These are phyloP conservation scores for Manduca sexta DNA, from an alignment of 1,140 invertebrate genomes.

Conservation along the genomic window DNA sequence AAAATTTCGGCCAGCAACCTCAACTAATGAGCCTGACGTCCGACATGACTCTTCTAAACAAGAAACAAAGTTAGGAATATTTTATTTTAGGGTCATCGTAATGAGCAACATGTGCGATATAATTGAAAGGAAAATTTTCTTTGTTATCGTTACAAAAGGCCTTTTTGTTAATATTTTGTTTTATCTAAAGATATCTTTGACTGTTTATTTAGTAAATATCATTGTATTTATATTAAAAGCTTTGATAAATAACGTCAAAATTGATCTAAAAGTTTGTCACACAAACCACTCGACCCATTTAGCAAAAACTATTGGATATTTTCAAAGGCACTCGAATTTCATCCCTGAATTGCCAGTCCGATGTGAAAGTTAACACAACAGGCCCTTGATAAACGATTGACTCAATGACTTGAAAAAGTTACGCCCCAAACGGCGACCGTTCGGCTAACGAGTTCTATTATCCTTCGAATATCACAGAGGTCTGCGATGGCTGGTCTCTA, in stretches of 20 bases:
- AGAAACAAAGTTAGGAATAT: conserved; percentile 19
- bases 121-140: too few species aligned
- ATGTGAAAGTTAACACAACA: conserved; percentile 66
- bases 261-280: too few species aligned
- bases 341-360: conserved; percentile 15
- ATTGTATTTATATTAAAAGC: too few species aligned
- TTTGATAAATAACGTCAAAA: too few species aligned
- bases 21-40: conserved; percentile 63
- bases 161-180: too few species aligned
- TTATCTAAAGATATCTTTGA: too few species aligned
- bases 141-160: too few species aligned
- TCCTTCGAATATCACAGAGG: conserved; percentile 38
- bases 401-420: conserved; percentile 70
- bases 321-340: neutral
- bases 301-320: too few species aligned
- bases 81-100: too few species aligned
- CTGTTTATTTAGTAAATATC: too few species aligned
- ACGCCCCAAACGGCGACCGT: conserved; percentile 56
- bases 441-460: conserved; percentile 62
- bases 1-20: conserved; percentile 59
- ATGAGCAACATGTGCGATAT: too few species aligned
- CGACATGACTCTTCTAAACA: conserved; percentile 47
- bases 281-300: too few species aligned
- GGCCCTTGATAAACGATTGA: conserved; percentile 69
- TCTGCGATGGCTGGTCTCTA: conserved; percentile 30